Base-by-base conservation (phyloP, 1,140 invertebrate genomes). In the Zaprionus capensis region DNA sequence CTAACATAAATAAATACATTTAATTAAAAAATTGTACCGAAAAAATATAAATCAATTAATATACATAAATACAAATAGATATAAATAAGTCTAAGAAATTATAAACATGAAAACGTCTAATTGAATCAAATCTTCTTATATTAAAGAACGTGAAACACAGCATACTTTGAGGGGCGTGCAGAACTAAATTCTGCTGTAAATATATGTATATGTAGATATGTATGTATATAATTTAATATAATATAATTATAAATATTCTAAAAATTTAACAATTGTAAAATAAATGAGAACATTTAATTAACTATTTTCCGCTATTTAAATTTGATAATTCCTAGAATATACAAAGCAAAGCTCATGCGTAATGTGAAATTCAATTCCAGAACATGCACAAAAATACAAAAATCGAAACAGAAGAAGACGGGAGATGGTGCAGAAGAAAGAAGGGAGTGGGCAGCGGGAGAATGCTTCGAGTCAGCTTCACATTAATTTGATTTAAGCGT, bases 401-500 rank as follows among this genome's bases (percentile, higher is more conserved):
- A 14, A 65, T 12, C 64, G 17, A 17, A 59, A 14, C 20, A 71
- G 34, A n/a, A 53, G n/a, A 28, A 57, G 46, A 57, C 5, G 26
- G 5, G 11, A 11, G 38, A 67, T 3, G 53, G 15, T 17, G 9
- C 28, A 5, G n/a, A 34, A 46, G 12, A 71, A 71, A 56, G 51
- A n/a, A 5, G 5, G 38, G 15, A 0, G 20, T 14, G 6, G 20
- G n/a, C 34, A 31, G 28, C 28, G 14, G 15, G 34, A 26, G 11
- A 71, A 66, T 26, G 36, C 12, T 44, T 7, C 36, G 44, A 71
- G 55, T 65, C 74, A 55, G 69, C 63, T 49, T 65, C 74, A 77
- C 75, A 77, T 77, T 77, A 77, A 77, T 77, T 77, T 77, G 75
- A 77, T 77, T 77, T 77, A 77, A 73, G 70, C 70, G 28, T 63